Base-by-base conservation (phyloP, 2,113 vertebrate species). In the Amazona guildingii region DNA sequence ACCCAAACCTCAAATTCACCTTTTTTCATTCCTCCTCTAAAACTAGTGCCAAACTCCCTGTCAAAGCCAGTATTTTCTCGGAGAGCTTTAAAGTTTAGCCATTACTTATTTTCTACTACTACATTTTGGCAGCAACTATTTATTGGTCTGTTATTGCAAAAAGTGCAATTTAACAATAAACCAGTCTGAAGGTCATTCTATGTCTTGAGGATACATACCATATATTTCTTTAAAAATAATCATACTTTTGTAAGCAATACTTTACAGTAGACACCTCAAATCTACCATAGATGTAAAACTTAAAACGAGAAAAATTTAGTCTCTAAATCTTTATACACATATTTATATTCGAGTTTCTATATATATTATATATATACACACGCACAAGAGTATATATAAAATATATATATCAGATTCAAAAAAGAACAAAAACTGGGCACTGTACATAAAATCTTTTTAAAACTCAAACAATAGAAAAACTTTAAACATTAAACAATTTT, bases 401-500 rank as follows among this genome's bases (percentile, higher is more conserved):
- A 98, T 98, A 98, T 98, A 98, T 98, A 98, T 97, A 98, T 97
- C 98, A 98, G 97, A 97, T 98, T 98, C 97, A 93, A 98, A 98
- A 98, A 97, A 97, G 97, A 98, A 98, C 98, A 98, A 98, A 98
- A 98, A 97, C 96, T 97, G 98, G 97, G 98, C 96, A 98, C 98
- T 98, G 97, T 98, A 98, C 98, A 98, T 98, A 97, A 98, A 98
- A 96, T 98, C 96, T 98, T 98, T 98, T 98, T 98, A 98, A 98
- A 98, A 98, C 98, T 98, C 98, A 98, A 98, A 99, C 98, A 98
- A 98, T 98, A 98, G 98, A 98, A 98, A 98, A 98, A 98, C 98
- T 99, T 99, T 98, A 99, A 99, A 99, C 98, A 99, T 99, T 99
- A 99, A 99, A 98, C 98, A 98, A 98, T 98, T 98, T 99, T 98